phyloP scores from a whole-genome alignment of 2,888 invertebrate species.

The Tuta absoluta region DNA sequence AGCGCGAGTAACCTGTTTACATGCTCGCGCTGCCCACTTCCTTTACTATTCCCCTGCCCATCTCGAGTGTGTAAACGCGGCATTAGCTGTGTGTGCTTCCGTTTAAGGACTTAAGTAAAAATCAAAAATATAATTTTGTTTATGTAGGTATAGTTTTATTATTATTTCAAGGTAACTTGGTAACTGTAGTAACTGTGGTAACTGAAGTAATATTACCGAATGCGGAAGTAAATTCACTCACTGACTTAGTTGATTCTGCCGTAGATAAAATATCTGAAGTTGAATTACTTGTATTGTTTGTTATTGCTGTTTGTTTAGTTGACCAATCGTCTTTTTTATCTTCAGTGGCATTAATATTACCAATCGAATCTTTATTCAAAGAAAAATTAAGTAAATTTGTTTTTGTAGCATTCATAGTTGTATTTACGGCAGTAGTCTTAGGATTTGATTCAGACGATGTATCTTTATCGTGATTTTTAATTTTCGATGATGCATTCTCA shows the following conservation, averaged over 20 bases:
- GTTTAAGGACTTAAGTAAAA: too few species aligned
- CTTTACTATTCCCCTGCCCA: too few species aligned
- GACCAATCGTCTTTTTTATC: not conserved
- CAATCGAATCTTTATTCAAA: not conserved
- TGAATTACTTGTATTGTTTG: not conserved
- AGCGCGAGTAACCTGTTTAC: too few species aligned
- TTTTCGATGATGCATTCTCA: not conserved
- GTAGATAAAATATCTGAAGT: not conserved
- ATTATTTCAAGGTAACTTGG: too few species aligned
- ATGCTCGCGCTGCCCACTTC: too few species aligned
- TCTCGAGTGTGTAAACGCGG: too few species aligned
- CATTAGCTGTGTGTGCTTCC: too few species aligned
- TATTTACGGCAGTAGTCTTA: not conserved
- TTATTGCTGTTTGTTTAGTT: not conserved
- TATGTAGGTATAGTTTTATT: too few species aligned
- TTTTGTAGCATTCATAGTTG: not conserved
- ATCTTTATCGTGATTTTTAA: not conserved
- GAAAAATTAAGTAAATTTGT: not conserved
- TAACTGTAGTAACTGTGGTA: not conserved
- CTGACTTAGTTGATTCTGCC: not conserved
- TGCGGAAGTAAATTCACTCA: not conserved
- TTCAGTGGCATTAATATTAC: not conserved
- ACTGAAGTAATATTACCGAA: not conserved
- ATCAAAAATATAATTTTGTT: too few species aligned
- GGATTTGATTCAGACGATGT: not conserved